phyloP scores from a whole-genome alignment of 2,113 vertebrate genomes.

The Bothrops jararaca region DNA sequence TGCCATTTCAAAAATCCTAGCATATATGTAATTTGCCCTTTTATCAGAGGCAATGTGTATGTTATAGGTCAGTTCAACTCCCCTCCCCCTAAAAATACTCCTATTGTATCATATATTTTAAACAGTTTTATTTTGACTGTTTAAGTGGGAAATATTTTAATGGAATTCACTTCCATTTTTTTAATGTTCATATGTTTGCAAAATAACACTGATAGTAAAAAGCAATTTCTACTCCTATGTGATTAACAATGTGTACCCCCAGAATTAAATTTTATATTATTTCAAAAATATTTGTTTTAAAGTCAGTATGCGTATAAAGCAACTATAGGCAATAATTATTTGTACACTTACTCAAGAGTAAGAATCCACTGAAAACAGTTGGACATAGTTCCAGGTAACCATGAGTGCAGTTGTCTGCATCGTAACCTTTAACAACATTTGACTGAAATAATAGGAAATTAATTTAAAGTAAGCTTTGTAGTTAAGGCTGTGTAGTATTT shows the following conservation, averaged over 20 bases:
- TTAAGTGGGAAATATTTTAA: constrained; percentile 5
- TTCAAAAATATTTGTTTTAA: not conserved
- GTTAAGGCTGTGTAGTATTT: not conserved
- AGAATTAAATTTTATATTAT: not conserved
- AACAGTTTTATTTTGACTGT: constrained; percentile 26
- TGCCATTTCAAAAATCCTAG: not conserved
- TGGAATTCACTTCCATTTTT: not conserved
- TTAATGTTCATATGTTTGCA: constrained; percentile 14
- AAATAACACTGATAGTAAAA: constrained; percentile 1
- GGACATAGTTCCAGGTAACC: not conserved
- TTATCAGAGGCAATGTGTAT: not conserved
- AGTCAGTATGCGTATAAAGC: not conserved
- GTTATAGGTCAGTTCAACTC: not conserved
- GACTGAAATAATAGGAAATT: not conserved
- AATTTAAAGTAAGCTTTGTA: not conserved
- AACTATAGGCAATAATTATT: not conserved
- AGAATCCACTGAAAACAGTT: not conserved
- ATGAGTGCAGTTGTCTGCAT: not conserved
- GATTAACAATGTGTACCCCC: not conserved
- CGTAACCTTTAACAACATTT: not conserved
- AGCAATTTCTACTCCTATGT: not conserved
- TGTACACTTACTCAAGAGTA: not conserved
- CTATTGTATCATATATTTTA: constrained; percentile 33
- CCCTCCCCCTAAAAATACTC: not conserved
- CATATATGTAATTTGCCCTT: not conserved